phyloP scores from a whole-genome alignment of 2,797 vertebrate species.

The Glossophaga mutica region DNA sequence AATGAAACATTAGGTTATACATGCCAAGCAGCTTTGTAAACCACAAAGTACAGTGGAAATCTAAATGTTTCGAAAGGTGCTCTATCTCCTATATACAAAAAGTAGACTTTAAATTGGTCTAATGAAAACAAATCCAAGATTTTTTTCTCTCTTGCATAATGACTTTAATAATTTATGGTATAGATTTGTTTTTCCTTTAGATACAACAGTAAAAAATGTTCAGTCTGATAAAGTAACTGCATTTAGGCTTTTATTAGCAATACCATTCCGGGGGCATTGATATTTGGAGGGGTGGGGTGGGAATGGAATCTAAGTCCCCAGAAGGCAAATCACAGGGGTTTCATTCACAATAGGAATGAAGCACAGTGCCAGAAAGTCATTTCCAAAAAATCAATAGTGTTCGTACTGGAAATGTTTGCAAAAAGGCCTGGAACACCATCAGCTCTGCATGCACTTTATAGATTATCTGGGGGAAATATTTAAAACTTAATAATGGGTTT shows the following conservation, averaged over 20 bases:
- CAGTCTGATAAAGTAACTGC: slow-evolving; percentile 50
- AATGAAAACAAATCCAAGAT: slow-evolving; percentile 37
- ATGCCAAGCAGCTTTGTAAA: not conserved
- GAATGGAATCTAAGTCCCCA: slow-evolving; percentile 34
- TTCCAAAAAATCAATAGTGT: slow-evolving; percentile 45
- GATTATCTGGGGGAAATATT: slow-evolving; percentile 26
- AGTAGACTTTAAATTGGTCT: not conserved
- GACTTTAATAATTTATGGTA: not conserved
- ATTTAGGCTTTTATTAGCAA: slow-evolving; percentile 24
- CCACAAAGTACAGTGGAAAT: not conserved
- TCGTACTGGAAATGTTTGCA: slow-evolving; percentile 38
- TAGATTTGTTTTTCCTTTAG: slow-evolving; percentile 57
- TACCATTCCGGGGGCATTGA: not conserved
- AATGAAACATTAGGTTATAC: not conserved
- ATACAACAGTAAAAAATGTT: slow-evolving; percentile 38
- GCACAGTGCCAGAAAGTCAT: slow-evolving; percentile 2
- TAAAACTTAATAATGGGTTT: slow-evolving; percentile 13
- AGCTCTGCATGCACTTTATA: not conserved
- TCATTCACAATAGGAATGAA: slow-evolving; percentile 46
- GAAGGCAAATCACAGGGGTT: slow-evolving; percentile 8
- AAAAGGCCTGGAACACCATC: slow-evolving; percentile 22
- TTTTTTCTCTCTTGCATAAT: not conserved
- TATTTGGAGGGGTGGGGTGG: not conserved
- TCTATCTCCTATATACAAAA: slow-evolving; percentile 14
- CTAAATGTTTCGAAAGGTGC: not conserved